Evolutionary conservation across 2,888 invertebrate genomes (phyloP), one percentile per base, ranked within the genome.

Genomic region (Tetranychus piercei): DNA sequence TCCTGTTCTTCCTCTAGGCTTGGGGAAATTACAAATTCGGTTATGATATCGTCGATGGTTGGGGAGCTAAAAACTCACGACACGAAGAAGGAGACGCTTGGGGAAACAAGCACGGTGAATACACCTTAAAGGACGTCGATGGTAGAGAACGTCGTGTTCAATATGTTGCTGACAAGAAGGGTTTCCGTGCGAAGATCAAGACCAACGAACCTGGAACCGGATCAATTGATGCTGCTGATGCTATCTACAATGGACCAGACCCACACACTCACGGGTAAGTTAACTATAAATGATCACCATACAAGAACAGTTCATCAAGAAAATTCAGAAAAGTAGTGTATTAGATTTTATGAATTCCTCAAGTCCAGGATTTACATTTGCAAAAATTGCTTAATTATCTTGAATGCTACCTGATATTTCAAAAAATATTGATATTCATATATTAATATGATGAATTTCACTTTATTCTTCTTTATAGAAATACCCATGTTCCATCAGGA

Each of bases 21-120:
- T 18, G 74, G 6, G 78, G 78, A n/a, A 78, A 78, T 73, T 78
- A 78, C 73, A 77, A 70, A 1, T 78, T 78, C 23, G 77, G 76
- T 4, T 78, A 78, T 72, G 77, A 77, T 44, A 75, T 76, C 44
- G 76, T 70, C 7, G 74, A 77, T 55, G 76, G 74, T 5, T 65
- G 55, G 2, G 77, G 78, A 6, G 78, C 78, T 6, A 69, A 74
- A 43, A 77, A 78, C 64, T 75, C 70, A 23, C 77, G 77, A 55
- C 69, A 76, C 9, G 75, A 76, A 73, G 55, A 74, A n/a, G 44
- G 78, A 5, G 78, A 78, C 44, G 78, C 72, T 11, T 69, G 73
- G 22, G 78, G 78, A 4, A 78, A 78, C 76, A 78, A 78, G 75
- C 75, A 75, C 44, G 78, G 78, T 1, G 77, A 78, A 20, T 78